Evolutionary conservation across 1,140 invertebrate species (phyloP).

Genomic region (Drosophila willistoni): DNA sequence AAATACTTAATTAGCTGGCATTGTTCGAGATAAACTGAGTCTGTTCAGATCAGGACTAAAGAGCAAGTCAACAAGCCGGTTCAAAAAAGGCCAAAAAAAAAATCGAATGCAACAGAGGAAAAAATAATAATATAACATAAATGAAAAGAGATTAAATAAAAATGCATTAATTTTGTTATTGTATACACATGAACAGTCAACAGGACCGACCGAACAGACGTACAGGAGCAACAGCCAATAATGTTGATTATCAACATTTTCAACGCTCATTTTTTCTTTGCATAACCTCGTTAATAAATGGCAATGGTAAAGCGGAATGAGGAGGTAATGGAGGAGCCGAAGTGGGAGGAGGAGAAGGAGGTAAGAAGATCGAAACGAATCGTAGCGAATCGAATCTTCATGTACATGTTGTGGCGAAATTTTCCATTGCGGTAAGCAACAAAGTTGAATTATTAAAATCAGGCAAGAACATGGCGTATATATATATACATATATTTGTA

Average conservation of each 20-base stretch:
- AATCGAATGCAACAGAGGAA: no score
- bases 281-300: conserved; percentile 54
- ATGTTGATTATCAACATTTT: conserved; percentile 68
- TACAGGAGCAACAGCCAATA: conserved; percentile 26
- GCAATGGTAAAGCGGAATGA: not conserved
- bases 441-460: conserved; percentile 73
- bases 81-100: no score
- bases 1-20: conserved; percentile 76
- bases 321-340: not conserved
- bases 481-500: not conserved
- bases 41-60: conserved; percentile 17
- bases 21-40: conserved; percentile 61
- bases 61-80: conserved; percentile 9
- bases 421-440: conserved; percentile 47
- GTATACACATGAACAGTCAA: conserved; percentile 39
- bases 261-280: conserved; percentile 29
- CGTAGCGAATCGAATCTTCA: conserved; percentile 4
- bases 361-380: conserved; percentile 19
- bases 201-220: conserved; percentile 17
- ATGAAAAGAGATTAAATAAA: conserved; percentile 59
- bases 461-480: conserved; percentile 28
- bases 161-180: conserved; percentile 67
- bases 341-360: not conserved
- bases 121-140: conserved; percentile 18
- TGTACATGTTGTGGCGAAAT: conserved; percentile 12